Base-by-base conservation (phyloP, 2,888 invertebrate genomes). In the Pseudolycoriella hygida region DNA sequence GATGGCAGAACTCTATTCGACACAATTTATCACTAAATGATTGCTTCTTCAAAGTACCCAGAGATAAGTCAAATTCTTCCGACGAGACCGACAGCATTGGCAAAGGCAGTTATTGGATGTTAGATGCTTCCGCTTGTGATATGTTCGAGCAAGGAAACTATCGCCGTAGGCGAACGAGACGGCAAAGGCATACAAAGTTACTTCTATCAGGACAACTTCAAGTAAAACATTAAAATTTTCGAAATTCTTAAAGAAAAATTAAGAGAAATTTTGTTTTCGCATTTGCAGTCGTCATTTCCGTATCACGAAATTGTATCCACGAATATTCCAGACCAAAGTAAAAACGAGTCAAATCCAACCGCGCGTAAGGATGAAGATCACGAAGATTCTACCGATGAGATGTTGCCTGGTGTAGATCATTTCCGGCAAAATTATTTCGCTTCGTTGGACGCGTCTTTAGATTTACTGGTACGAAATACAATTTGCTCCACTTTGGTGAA, bases 131-230 rank as follows among this genome's bases (percentile, higher is more conserved):
- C 45, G 80, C 82, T 39, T 72, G 76, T 52, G 83, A 83, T 59
- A 87, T 87, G 87, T 87, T 87, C 60, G 87, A 87, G 57, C 81
- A 85, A 56, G 87, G 87, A n/a, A 85, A 84, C 58, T 87, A 84
- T 61, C 67, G 87, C 45, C 67, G 87, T 42, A 65, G 87, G 46
- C 70, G 80, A 52, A 74, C 78, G 40, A 67, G 78, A 44, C 62
- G 72, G 12, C 75, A 73, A 51, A 60, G 73, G 20, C 62, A 64
- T 41, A 57, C 58, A 34, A 62, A 57, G 41, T 41, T 53, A 18
- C 14, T 53, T 18, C 46, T 53, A 18, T 48, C 34, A 19, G 50
- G 46, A 31, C 50, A 49, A 41, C 41, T 46, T 38, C 50, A 53
- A 49, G 52, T 51, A 47, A 20, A 19, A 40, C 12, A 40, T 17